These are phyloP conservation scores for Decapterus maruadsi DNA, from an alignment of 2,797 vertebrate species.

Conservation along the genomic window DNA sequence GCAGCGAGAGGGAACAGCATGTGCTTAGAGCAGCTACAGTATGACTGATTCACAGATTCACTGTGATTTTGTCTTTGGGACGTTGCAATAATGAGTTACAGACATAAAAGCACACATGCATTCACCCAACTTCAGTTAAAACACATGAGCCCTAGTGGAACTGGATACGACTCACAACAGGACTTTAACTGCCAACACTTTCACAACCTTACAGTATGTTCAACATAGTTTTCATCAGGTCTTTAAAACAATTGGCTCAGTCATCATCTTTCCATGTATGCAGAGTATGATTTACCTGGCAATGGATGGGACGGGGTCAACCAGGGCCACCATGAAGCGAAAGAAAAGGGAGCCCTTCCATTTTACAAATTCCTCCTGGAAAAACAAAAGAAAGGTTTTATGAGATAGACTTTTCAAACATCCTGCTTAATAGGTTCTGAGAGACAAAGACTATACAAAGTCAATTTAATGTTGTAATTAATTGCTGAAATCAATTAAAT, in stretches of 20 bases:
- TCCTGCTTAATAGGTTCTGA: background rate
- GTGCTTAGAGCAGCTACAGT: background rate
- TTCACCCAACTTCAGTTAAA: background rate
- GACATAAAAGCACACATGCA: too few relatives aligned
- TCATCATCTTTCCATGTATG: background rate
- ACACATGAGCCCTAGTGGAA: background rate
- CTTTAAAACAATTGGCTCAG: background rate
- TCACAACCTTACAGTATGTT: background rate
- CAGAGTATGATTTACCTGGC: constrained; percentile 86
- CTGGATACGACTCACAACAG: background rate
- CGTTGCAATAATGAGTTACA: background rate
- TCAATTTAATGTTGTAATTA: too few relatives aligned
- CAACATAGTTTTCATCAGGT: background rate
- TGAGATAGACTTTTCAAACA: background rate
- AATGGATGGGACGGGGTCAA: constrained; percentile 91
- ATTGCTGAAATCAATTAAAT: too few relatives aligned
- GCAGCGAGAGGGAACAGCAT: background rate
- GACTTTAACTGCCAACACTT: background rate
- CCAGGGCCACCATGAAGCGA: constrained; percentile 88
- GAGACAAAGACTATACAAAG: background rate
- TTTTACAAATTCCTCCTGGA: constrained; percentile 96
- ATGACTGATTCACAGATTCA: too few relatives aligned
- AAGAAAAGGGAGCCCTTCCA: constrained; percentile 97
- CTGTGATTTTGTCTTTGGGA: too few relatives aligned
- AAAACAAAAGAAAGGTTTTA: background rate